A percentile compares a stretch with the other conserved stretches of the same genome.
phyloP scores from a whole-genome alignment of 2,888 invertebrate species.

The Trichopoda pennipes region DNA sequence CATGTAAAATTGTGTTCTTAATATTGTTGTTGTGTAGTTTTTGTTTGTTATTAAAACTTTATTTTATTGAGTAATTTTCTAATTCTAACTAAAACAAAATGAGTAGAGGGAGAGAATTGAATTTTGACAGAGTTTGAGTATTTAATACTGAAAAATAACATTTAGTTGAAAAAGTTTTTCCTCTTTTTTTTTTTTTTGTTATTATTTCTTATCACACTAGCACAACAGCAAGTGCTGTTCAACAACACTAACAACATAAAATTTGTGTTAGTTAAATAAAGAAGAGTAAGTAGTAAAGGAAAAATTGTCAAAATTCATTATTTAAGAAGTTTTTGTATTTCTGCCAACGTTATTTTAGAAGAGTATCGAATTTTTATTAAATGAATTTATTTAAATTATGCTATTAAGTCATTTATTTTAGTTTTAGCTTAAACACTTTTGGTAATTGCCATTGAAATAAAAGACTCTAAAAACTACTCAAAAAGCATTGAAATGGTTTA shows the following conservation, averaged over 20 bases:
- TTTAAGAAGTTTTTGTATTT: conserved; percentile 9
- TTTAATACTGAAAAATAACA: not conserved
- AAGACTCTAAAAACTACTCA: too few relatives aligned
- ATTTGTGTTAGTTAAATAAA: not conserved
- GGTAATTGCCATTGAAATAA: too few relatives aligned
- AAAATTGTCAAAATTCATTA: conserved; percentile 29
- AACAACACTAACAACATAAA: too few relatives aligned
- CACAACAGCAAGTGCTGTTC: too few relatives aligned
- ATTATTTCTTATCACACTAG: not conserved
- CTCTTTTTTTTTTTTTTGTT: conserved; percentile 20
- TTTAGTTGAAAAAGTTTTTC: conserved; percentile 21
- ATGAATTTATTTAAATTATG: conserved; percentile 9
- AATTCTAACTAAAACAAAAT: not conserved
- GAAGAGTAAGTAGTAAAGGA: conserved; percentile 7
- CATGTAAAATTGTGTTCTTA: conserved; percentile 12
- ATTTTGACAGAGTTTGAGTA: not conserved
- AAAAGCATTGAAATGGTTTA: too few relatives aligned
- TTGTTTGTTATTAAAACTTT: conserved; percentile 25
- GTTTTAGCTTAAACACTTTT: not conserved
- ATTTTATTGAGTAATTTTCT: conserved; percentile 40
- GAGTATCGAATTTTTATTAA: conserved; percentile 27
- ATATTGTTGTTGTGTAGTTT: conserved; percentile 21
- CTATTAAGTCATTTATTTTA: conserved; percentile 9
- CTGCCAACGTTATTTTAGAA: not conserved
- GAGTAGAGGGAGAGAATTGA: not conserved